Evolutionary conservation across 2,888 invertebrate genomes (phyloP), one percentile per base, ranked within the genome.

Genomic region (Archaeoteleia sp.): DNA sequence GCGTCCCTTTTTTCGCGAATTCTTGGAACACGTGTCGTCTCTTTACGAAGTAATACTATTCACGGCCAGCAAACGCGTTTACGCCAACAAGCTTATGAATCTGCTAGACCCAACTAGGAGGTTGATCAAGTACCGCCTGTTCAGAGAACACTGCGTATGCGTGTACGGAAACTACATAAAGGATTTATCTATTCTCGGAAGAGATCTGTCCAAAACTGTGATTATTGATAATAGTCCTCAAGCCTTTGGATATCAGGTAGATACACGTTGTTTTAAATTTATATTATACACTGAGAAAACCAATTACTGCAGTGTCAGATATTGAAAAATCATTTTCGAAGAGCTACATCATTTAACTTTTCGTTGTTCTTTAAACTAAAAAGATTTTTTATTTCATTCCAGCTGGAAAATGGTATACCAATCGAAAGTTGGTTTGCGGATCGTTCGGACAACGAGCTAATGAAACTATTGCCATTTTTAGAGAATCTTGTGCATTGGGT

Each of bases 391-490:
- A 67, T 61, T 46, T 9, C 32, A 5, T 87, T 87, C 63, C 89
- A 96, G 91, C 86, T 97, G 61, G 95, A 96, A 86, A 97, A 97
- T 86, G 97, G 97, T 15, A 97, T 97, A 74, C 97, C 97, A 0
- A 97, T 98, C 74, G 96, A 96, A 87, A 96, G 96, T 85, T 97
- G 97, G 97, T 98, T 97, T 86, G 92, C 94, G 73, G 96, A 97
- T 87, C 90, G 92, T 80, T 90, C 90, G 46, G 97, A 97, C 87
- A 91, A 91, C 27, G 97, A 97, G 82, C 89, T 98, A 49, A 90
- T 96, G 78, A 96, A 97, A 82, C 87, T 97, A 74, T 87, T 97
- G 86, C 97, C 97, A 23, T 97, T 97, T 87, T 87, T 98, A 74
- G 95, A 97, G 85, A 90, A 92, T 78, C 88, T 96, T 69, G 92